Evolutionary conservation across 1,140 invertebrate species (phyloP).

Genomic region (Microplitis mediator): DNA sequence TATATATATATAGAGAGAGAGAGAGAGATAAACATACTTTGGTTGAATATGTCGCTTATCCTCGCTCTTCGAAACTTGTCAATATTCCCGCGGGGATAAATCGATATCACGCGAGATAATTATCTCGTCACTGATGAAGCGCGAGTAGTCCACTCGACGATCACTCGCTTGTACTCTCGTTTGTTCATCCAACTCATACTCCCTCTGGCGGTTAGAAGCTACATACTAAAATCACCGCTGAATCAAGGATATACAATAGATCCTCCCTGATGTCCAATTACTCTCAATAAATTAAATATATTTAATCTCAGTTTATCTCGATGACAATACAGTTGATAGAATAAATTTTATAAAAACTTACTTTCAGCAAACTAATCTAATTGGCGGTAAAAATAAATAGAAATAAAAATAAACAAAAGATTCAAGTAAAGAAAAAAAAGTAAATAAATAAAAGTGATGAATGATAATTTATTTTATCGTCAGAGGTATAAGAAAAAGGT

Average conservation of each 20-base stretch:
- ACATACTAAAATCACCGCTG: background rate
- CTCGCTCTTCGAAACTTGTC: background rate
- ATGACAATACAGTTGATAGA: background rate
- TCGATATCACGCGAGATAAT: constrained; percentile 20
- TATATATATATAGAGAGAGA: background rate
- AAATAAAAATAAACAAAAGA: background rate
- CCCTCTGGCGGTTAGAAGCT: constrained; percentile 3
- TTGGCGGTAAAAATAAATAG: too few relatives aligned
- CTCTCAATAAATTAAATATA: background rate
- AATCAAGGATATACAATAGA: background rate
- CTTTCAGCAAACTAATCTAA: too few relatives aligned
- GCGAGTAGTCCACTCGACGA: constrained; percentile 5
- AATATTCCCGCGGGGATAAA: constrained; percentile 17
- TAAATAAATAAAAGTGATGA: background rate
- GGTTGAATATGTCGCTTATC: background rate
- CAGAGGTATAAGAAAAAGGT: background rate
- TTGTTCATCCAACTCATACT: background rate
- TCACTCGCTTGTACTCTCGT: background rate
- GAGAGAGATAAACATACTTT: constrained; percentile 6
- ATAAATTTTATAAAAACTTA: too few relatives aligned
- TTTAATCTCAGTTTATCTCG: background rate
- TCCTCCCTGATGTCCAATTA: background rate
- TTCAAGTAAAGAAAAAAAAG: background rate
- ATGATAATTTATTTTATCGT: background rate
- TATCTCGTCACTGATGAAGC: constrained; percentile 9